Evolutionary conservation across 2,113 vertebrate species (phyloP).

Genomic region (Varanus salvator): DNA sequence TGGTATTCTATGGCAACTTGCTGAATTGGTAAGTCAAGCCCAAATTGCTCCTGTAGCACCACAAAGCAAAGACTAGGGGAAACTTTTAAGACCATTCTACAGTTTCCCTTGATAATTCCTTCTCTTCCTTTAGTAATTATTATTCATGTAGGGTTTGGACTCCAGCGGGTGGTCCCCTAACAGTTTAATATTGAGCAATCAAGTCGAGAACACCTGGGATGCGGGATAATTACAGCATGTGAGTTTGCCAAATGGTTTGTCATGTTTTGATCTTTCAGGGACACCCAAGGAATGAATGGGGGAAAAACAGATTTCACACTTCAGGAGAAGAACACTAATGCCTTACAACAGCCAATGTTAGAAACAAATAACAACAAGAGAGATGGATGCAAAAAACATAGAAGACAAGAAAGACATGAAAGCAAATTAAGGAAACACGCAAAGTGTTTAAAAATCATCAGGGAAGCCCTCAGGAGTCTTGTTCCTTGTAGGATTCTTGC

Average conservation of each 20-base stretch:
- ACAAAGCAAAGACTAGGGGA: neutral
- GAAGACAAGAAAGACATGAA: neutral
- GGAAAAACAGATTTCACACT: neutral
- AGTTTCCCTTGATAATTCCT: neutral
- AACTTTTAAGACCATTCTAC: neutral
- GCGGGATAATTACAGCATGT: neutral
- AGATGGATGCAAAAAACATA: neutral
- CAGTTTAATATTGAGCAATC: slow-evolving; percentile 1
- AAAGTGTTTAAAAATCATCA: neutral
- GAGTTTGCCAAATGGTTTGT: neutral
- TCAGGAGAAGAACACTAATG: neutral
- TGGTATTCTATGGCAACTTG: neutral
- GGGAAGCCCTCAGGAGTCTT: neutral
- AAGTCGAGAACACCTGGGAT: slow-evolving; percentile 6
- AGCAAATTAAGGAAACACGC: neutral
- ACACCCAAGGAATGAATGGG: neutral
- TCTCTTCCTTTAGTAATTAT: neutral
- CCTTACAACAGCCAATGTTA: neutral
- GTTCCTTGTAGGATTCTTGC: neutral
- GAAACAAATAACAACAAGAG: neutral
- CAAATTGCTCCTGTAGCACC: neutral
- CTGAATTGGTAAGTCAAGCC: neutral
- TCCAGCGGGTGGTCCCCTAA: neutral
- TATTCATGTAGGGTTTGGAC: neutral
- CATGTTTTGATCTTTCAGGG: neutral